Conservation (phyloP, 2,888 invertebrate species). For the Tineola bisselliella region DNA sequence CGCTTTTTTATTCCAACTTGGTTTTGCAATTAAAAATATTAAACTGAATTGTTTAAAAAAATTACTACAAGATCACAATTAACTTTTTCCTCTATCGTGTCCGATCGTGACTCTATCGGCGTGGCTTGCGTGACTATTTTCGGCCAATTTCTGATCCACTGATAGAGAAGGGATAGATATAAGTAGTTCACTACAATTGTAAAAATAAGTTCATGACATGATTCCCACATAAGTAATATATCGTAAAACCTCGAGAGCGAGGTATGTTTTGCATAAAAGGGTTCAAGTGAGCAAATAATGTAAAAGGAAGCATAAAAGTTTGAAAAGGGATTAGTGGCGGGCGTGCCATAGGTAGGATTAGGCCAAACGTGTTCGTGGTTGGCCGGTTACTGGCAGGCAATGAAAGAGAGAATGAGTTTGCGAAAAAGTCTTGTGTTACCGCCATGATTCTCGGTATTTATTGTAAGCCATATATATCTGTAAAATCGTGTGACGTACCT, state of each 20-base stretch:
- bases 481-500: too few relatives aligned
- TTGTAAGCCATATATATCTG: too few relatives aligned
- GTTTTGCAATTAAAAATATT: slow-evolving; percentile 2
- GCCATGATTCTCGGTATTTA: not conserved
- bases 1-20: not conserved
- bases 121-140: too few relatives aligned
- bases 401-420: slow-evolving; percentile 36
- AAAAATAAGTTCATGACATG: too few relatives aligned
- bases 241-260: too few relatives aligned
- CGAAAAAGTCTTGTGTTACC: not conserved
- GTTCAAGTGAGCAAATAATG: slow-evolving; percentile 15
- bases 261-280: slow-evolving; percentile 15
- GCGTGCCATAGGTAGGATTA: slow-evolving; percentile 6
- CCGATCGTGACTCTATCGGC: too few relatives aligned
- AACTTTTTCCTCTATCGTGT: not conserved
- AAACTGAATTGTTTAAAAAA: not conserved
- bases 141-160: too few relatives aligned
- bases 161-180: too few relatives aligned
- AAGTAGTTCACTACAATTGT: too few relatives aligned
- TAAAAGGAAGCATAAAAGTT: slow-evolving; percentile 13
- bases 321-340: slow-evolving; percentile 14
- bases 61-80: not conserved
- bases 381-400: slow-evolving; percentile 9
- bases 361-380: not conserved
- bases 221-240: too few relatives aligned